Evolutionary conservation across 2,888 invertebrate genomes (phyloP).

Genomic region (Dryococelus australis): DNA sequence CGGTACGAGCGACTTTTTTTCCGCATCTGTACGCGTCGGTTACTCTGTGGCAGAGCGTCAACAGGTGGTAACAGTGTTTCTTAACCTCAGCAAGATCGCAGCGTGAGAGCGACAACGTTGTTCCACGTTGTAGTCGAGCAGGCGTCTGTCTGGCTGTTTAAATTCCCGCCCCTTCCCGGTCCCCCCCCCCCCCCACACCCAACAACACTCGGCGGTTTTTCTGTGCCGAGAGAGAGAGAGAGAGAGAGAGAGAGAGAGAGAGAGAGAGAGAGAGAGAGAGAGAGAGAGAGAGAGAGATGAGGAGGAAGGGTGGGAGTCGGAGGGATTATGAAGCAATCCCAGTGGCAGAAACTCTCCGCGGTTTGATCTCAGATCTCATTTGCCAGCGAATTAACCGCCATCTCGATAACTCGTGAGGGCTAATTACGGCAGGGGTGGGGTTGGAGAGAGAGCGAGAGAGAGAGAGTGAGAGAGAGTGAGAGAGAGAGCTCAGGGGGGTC

Average conservation of each 20-base stretch:
- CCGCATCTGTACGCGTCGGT: too few relatives aligned
- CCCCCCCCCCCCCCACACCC: neutral
- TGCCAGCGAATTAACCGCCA: conserved; percentile 16
- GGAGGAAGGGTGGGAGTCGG: too few relatives aligned
- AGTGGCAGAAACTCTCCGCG: neutral
- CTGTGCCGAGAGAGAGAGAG: neutral
- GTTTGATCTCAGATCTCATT: conserved; percentile 16
- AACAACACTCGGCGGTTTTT: neutral
- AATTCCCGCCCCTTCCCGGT: neutral
- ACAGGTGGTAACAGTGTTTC: too few relatives aligned
- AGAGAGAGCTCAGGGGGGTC: neutral
- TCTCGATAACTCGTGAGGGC: neutral
- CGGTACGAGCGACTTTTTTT: too few relatives aligned
- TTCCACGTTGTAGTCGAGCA: too few relatives aligned
- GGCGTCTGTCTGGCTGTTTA: neutral
- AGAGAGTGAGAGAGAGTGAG: neutral
- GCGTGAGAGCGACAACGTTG: too few relatives aligned
- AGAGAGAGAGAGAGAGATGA: neutral
- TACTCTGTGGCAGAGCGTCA: too few relatives aligned
- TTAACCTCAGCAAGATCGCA: too few relatives aligned
- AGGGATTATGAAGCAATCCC: neutral
- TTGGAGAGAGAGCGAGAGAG: too few relatives aligned
- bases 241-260: neutral
- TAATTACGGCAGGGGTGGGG: neutral
- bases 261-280: neutral